phyloP scores from a whole-genome alignment of 2,797 vertebrate genomes.

The Podarcis siculus region DNA sequence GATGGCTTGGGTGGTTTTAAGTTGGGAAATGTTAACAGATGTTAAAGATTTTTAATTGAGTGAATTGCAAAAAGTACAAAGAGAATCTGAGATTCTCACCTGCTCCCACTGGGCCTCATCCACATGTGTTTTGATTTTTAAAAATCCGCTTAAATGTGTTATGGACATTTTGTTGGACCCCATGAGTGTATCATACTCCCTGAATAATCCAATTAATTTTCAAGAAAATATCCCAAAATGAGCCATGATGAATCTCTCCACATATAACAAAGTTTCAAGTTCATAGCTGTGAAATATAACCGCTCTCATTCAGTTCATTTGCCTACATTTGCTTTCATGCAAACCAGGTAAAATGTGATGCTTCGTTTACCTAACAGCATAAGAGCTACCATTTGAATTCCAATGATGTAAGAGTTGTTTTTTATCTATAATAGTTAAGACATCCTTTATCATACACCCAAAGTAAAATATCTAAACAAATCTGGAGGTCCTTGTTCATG shows the following conservation, averaged over 20 bases:
- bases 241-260: neutral
- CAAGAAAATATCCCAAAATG: neutral
- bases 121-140: too few species aligned
- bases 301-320: neutral
- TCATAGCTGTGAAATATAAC: neutral
- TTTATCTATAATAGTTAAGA: neutral
- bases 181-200: accelerated
- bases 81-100: neutral
- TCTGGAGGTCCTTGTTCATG: neutral
- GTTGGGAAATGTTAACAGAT: slow-evolving; percentile 33
- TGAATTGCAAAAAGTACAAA: neutral
- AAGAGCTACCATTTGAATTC: neutral
- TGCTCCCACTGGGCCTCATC: neutral
- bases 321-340: neutral
- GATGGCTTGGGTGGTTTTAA: neutral
- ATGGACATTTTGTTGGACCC: neutral
- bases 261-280: neutral
- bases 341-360: neutral
- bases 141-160: neutral
- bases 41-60: neutral
- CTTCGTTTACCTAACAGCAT: neutral
- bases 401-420: neutral
- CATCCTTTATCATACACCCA: neutral
- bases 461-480: neutral
- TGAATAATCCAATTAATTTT: neutral